phyloP scores from a whole-genome alignment of 2,888 invertebrate species.

The Drosophila maculinotata region DNA sequence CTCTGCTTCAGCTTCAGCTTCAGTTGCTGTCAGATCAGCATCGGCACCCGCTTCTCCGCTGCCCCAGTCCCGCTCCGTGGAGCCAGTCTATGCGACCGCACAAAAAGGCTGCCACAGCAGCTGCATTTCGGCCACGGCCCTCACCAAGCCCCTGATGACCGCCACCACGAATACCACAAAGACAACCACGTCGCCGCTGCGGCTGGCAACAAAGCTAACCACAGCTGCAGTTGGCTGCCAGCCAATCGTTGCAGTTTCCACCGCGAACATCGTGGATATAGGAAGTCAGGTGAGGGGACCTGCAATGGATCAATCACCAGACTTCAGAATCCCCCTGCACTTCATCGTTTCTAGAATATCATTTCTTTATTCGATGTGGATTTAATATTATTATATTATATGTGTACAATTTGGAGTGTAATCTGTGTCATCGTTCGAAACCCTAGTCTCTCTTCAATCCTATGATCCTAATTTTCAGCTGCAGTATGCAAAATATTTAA shows the following conservation, averaged over 20 bases:
- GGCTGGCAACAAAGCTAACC: conserved; percentile 27
- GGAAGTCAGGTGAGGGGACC: conserved; percentile 79
- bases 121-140: conserved; percentile 77
- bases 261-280: conserved; percentile 57
- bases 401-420: not conserved
- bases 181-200: conserved; percentile 51
- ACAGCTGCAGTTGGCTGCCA: conserved; percentile 24
- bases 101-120: conserved; percentile 80
- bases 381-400: not conserved
- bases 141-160: conserved; percentile 79
- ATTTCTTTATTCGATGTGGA: conserved; percentile 1
- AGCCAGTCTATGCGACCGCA: conserved; percentile 84
- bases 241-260: conserved; percentile 15
- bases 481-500: no score
- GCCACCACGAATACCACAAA: conserved; percentile 65
- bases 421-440: no score
- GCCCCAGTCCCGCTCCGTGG: conserved; percentile 55
- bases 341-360: conserved; percentile 23
- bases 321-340: conserved; percentile 10
- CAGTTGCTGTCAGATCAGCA: conserved; percentile 37
- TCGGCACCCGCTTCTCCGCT: conserved; percentile 52
- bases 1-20: conserved; percentile 27
- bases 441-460: no score
- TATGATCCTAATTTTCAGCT: no score
- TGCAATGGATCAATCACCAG: conserved; percentile 37